These are phyloP conservation scores for Lasioglossum oenotherae DNA, from an alignment of 2,888 invertebrate genomes.

Conservation along the genomic window DNA sequence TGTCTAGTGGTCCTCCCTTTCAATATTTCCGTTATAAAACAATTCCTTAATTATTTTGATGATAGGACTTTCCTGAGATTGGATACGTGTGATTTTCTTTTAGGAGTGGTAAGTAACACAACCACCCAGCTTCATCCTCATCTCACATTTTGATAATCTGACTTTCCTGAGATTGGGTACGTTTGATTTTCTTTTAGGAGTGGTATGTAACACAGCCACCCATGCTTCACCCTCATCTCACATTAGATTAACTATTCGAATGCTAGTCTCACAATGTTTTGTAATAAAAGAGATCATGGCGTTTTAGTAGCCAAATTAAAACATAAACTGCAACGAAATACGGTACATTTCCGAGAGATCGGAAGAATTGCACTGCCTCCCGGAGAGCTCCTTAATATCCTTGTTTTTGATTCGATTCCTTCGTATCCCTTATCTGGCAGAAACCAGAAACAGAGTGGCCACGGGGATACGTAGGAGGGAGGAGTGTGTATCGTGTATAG, in stretches of 20 bases:
- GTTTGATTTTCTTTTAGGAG: background rate
- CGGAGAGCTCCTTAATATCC: conserved; percentile 13
- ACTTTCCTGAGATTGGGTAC: background rate
- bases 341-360: background rate
- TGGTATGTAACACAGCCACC: background rate
- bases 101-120: background rate
- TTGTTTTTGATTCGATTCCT: conserved; percentile 26
- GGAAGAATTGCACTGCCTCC: background rate
- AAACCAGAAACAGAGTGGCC: conserved; percentile 15
- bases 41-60: background rate
- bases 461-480: background rate
- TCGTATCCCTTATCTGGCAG: conserved; percentile 18
- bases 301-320: background rate
- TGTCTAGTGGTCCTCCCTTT: background rate
- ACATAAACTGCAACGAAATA: background rate
- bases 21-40: background rate
- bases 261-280: background rate
- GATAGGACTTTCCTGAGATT: background rate
- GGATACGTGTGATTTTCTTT: background rate
- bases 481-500: background rate
- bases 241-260: background rate
- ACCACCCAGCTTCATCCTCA: background rate
- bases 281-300: background rate
- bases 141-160: background rate
- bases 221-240: background rate